Base-by-base conservation (phyloP, 2,797 vertebrate species). In the Pseudochaenichthys georgianus region DNA sequence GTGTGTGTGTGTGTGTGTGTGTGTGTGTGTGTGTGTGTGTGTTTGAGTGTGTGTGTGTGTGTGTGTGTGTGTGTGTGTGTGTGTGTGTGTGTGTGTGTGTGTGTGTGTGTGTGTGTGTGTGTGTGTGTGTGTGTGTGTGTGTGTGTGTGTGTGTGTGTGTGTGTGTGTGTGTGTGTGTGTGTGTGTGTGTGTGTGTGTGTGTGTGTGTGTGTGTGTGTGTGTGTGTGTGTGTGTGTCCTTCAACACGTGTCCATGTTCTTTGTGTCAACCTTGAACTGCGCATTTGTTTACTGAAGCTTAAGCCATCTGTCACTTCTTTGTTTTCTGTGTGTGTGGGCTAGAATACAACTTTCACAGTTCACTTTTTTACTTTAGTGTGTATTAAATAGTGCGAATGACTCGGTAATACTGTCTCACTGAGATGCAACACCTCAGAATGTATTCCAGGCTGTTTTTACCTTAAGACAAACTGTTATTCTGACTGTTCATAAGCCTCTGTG, bases 231-330 rank as follows among this genome's bases (percentile, higher is more conserved):
- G 67, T 74, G 66, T 9, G 60, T 91, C 88, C 86, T 90, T 86
- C 86, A 81, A 68, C 65, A 48, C 77, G 61, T 78, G 64, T 76
- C 75, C 42, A 23, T 50, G 69, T 80, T 85, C 79, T 80, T 78
- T 31, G 34, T 67, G 65, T 87, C 78, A 89, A 90, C 85, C 87
- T 91, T 89, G 78, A 87, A 78, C 74, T 53, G 54, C 53, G 9
- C 66, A 64, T 86, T 88, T 87, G 80, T 88, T 88, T 74, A 52
- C 73, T 81, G 63, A 77, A 70, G 76, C 86, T 83, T 57, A 69
- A 65, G 51, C 78, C 82, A 70, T 76, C 77, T 80, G 78, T 70
- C 55, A 80, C 78, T 74, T 46, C 68, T 67, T 23, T 80, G 53
- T 4, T 28, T 41, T 42, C 3, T 57, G 41, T 59, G 10, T 41